Conservation (phyloP, 1,140 invertebrate genomes). For the Drosophila kurseongensis region DNA sequence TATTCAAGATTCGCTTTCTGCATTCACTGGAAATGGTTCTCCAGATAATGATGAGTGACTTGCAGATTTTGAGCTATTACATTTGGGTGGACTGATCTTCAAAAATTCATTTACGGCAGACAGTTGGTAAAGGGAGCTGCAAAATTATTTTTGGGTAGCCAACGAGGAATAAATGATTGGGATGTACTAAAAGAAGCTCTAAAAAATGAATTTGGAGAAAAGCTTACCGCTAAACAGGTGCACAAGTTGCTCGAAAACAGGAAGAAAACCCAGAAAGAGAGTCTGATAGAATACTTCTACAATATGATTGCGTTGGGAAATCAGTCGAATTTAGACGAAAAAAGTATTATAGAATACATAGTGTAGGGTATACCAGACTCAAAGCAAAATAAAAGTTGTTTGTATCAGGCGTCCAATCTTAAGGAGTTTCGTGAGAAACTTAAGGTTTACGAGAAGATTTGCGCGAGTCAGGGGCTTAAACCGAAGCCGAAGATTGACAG, state of each 20-base stretch:
- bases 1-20: neutral
- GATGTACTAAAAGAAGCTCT: neutral
- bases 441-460: too few species aligned
- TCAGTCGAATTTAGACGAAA: neutral
- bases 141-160: conserved; percentile 9
- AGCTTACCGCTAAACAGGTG: neutral
- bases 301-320: neutral
- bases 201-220: conserved; percentile 1
- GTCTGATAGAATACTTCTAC: conserved; percentile 9
- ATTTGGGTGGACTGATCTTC: conserved; percentile 5
- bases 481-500: neutral
- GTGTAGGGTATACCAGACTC: conserved; percentile 3
- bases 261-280: too few species aligned
- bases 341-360: conserved; percentile 1
- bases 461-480: neutral
- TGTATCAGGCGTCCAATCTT: neutral
- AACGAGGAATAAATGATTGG: neutral
- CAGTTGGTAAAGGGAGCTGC: neutral
- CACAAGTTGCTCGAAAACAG: neutral
- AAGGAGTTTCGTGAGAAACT: too few species aligned
- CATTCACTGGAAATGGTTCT: conserved; percentile 1
- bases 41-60: neutral
- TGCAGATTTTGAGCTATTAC: conserved; percentile 5
- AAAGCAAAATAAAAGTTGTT: conserved; percentile 11
- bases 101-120: conserved; percentile 5